Evolutionary conservation across 2,888 invertebrate genomes (phyloP), one percentile per base, ranked within the genome.

Genomic region (Clunio marinus): DNA sequence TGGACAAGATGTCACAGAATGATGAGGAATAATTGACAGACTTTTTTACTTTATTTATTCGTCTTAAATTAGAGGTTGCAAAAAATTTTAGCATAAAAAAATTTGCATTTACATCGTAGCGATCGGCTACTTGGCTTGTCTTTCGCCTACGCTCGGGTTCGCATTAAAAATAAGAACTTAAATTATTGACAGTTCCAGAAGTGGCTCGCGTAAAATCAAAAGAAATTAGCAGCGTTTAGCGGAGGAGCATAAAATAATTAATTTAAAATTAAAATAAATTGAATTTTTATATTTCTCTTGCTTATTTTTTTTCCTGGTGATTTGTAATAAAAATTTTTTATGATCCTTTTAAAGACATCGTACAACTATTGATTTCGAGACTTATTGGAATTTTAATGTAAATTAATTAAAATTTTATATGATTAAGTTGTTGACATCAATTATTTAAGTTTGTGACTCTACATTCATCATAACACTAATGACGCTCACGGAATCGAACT

Each of bases 241-340:
- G n/a, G 27, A 57, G 57, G 13, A 10, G 46, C 55, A 66, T 66
- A 66, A 66, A 66, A 35, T 55, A 66, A 66, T 66, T 66, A 66
- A 66, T 66, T 46, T 66, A 25, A 66, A 46, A 66, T 66, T 66
- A 66, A 66, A n/a, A 66, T 55, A 66, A 66, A 66, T 66, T 66
- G 66, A 66, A 66, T 66, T 66, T 66, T 66, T 55, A 66, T 66
- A 51, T 66, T 25, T 35, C 35, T 66, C 46, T 22, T 32, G 27
- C 57, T 57, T 32, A 4, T 32, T 32, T 32, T 32, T 22, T 57
- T 27, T 57, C 27, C 27, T 24, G 22, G 27, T 7, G 51, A 51
- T 17, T 8, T 51, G 57, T 46, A 32, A 55, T 66, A 66, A 66
- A 66, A 51, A 27, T 4, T 27, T 37, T 66, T 66, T 66, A 66